These are phyloP conservation scores for Tenthredo livida DNA, from an alignment of 2,888 invertebrate species.

Conservation along the genomic window DNA sequence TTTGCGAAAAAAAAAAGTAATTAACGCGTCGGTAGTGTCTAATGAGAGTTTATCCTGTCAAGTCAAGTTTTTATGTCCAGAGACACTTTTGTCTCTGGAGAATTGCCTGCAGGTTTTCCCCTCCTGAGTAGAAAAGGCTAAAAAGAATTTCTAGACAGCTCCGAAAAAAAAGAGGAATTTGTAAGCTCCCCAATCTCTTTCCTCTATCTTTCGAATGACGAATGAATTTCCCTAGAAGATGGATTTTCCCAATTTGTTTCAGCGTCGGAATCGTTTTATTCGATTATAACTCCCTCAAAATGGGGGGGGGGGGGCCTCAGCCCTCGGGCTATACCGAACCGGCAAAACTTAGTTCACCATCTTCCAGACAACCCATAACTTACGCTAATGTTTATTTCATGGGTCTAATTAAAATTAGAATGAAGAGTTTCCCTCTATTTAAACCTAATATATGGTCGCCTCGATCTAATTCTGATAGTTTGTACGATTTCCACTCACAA, in stretches of 20 bases:
- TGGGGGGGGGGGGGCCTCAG: not conserved
- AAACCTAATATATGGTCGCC: not conserved
- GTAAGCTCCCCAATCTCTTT: not conserved
- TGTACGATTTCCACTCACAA: not conserved
- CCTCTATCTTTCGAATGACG: not conserved
- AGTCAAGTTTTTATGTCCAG: not conserved
- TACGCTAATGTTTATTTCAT: conserved; percentile 20
- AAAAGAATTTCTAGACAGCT: not conserved
- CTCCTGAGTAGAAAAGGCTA: not conserved
- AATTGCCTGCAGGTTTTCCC: not conserved
- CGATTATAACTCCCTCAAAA: conserved; percentile 33
- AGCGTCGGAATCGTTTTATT: conserved; percentile 20
- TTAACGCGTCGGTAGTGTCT: not conserved
- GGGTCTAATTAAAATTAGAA: conserved; percentile 17
- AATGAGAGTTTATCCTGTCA: not conserved
- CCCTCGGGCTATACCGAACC: conserved; percentile 31
- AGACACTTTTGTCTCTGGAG: conserved; percentile 9
- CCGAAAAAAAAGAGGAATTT: not conserved
- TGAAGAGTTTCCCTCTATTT: not conserved
- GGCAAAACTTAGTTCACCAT: conserved; percentile 7
- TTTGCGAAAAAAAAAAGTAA: not conserved
- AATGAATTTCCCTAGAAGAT: conserved; percentile 12
- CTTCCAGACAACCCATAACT: not conserved
- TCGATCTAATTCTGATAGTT: not conserved
- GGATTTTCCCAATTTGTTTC: conserved; percentile 27